phyloP scores from a whole-genome alignment of 2,113 vertebrate species.

The Rhea pennata region DNA sequence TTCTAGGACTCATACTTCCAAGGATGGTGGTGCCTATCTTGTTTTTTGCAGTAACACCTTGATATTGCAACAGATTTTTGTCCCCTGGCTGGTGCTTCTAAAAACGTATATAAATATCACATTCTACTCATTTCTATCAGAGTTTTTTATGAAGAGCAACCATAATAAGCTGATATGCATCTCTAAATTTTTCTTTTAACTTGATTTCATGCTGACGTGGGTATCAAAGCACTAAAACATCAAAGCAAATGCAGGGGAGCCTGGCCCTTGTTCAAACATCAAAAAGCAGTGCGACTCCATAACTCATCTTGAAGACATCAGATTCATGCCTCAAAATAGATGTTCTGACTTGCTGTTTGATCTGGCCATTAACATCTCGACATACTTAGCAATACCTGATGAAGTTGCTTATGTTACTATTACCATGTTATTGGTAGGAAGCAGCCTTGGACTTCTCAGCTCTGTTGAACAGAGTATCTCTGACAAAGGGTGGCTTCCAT shows the following conservation, averaged over 20 bases:
- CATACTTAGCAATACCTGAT: not conserved
- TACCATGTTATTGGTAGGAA: not conserved
- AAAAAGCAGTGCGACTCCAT: not conserved
- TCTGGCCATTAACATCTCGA: not conserved
- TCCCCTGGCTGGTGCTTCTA: not conserved
- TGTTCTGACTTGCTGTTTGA: not conserved
- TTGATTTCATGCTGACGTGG: slow-evolving; percentile 14
- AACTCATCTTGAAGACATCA: not conserved
- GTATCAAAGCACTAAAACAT: slow-evolving; percentile 22
- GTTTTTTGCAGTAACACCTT: not conserved
- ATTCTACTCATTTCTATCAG: not conserved
- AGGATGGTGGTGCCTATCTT: not conserved
- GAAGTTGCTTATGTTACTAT: not conserved
- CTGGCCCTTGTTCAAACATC: not conserved
- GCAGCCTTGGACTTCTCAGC: not conserved
- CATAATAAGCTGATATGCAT: not conserved
- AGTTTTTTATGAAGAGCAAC: not conserved
- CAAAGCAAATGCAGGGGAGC: not conserved
- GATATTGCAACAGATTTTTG: not conserved
- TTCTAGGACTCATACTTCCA: not conserved
- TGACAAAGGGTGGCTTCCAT: not conserved
- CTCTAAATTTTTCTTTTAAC: slow-evolving; percentile 20
- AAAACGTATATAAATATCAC: not conserved
- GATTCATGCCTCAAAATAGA: not conserved
- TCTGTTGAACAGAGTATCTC: not conserved